Evolutionary conservation across 2,888 invertebrate genomes (phyloP), one percentile per base, ranked within the genome.

Genomic region (Elegia similella): DNA sequence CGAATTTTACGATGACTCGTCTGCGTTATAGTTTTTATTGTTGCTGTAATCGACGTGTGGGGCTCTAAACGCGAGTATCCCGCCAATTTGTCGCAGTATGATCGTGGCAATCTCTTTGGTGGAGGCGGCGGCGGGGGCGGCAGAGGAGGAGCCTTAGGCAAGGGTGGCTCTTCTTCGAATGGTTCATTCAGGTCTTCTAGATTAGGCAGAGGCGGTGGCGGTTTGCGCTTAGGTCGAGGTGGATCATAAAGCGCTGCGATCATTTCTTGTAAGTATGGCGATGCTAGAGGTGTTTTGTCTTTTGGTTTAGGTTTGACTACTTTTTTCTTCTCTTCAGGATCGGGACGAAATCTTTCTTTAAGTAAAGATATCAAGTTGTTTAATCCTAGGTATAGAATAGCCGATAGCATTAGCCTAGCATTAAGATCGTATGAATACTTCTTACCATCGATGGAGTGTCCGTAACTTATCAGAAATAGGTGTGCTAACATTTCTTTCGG

Each of bases 401-500:
- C 75, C 5, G 89, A 86, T n/a, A 88, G 57, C 55, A 90, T 75
- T 5, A 89, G 74, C 59, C 72, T 80, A 2, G 82, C 86, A 59
- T 87, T 89, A 0, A 86, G 70, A 60, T 65, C 62, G 56, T 90
- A 89, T 0, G 72, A 70, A 12, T 60, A 15, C 16, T 78, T 75
- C 65, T 79, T 86, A 1, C 75, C 78, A 34, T 86, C 83, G 47
- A 87, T 77, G 0, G 76, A 59, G 59, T 84, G 82, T 0, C 84
- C 84, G 59, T 74, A 86, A 1, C 65, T 76, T 47, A 73, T 50
- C 1, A 67, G 62, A 64, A 84, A 90, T n/a, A 90, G 64, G 52
- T 86, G 77, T 17, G 88, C 82, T 0, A 90, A 68, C 86, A 88
- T 82, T 63, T 77, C 74, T 64, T 88, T 89, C 1, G 88, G 77